Percentiles rank a stretch among this genome's conserved stretches.
Evolutionary conservation across 2,888 invertebrate genomes (phyloP).

Genomic region (Tethea ocularis): DNA sequence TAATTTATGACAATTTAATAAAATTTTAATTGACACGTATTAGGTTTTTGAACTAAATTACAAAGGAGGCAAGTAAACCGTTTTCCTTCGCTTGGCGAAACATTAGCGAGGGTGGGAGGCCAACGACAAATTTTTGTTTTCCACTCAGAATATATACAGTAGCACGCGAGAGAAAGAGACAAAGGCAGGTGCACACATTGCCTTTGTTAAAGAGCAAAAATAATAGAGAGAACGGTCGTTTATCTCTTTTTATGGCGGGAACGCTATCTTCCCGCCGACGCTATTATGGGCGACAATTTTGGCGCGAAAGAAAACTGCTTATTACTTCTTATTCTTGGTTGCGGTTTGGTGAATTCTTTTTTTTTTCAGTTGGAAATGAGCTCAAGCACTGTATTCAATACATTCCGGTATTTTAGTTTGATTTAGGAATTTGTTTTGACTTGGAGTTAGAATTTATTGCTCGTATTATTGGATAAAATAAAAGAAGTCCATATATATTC

Average conservation of each 20-base stretch:
- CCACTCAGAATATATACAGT: slow-evolving; percentile 53
- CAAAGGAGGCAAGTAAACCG: slow-evolving; percentile 69
- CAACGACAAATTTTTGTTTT: slow-evolving; percentile 79
- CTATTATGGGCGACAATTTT: slow-evolving; percentile 83
- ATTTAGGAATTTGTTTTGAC: not conserved
- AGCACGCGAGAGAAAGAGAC: slow-evolving; percentile 63
- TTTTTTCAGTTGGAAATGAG: slow-evolving; percentile 31
- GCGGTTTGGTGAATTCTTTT: slow-evolving; percentile 60
- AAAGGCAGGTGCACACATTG: slow-evolving; percentile 79
- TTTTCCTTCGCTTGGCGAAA: slow-evolving; percentile 66
- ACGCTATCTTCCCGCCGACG: slow-evolving; percentile 79
- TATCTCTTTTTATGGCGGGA: slow-evolving; percentile 83
- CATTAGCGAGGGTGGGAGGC: slow-evolving; percentile 76
- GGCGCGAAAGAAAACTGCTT: slow-evolving; percentile 84
- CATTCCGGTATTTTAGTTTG: slow-evolving; percentile 15
- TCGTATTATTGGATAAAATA: slow-evolving; percentile 14
- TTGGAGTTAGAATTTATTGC: slow-evolving; percentile 11
- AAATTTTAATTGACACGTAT: slow-evolving; percentile 82
- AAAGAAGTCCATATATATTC: not conserved
- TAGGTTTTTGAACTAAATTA: slow-evolving; percentile 77
- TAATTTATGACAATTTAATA: slow-evolving; percentile 68
- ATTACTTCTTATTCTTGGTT: slow-evolving; percentile 82
- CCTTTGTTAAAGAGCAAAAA: slow-evolving; percentile 83
- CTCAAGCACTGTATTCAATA: slow-evolving; percentile 16
- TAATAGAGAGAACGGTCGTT: slow-evolving; percentile 83